Percentiles rank a stretch among this genome's conserved stretches.
Evolutionary conservation across 2,797 vertebrate species (phyloP).

Genomic region (Gobionotothen gibberifrons): DNA sequence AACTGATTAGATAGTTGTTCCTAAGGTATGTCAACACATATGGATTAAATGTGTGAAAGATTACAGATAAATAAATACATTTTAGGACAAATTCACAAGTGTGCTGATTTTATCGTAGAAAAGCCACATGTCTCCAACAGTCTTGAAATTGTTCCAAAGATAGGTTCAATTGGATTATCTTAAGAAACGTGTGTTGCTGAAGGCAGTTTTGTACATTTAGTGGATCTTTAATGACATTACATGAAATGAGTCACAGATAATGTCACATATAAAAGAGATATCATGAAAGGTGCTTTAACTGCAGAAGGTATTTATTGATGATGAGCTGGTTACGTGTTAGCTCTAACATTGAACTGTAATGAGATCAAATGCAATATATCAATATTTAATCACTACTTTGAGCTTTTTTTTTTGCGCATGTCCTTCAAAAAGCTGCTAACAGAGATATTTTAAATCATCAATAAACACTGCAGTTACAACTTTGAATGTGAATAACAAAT

Average conservation of each 20-base stretch:
- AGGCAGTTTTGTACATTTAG: not conserved
- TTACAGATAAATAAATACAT: not conserved
- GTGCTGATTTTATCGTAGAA: not conserved
- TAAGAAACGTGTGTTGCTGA: not conserved
- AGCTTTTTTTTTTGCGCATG: conserved; percentile 5
- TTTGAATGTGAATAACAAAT: conserved; percentile 19
- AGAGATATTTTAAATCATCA: conserved; percentile 17
- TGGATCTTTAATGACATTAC: conserved; percentile 8
- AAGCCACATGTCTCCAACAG: not conserved
- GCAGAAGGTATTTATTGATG: not conserved
- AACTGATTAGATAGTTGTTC: not conserved
- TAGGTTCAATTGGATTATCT: conserved; percentile 10
- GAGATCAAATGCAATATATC: conserved; percentile 1
- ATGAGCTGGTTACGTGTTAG: not conserved
- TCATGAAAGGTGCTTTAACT: conserved; percentile 1
- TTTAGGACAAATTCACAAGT: not conserved
- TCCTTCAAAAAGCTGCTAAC: conserved; percentile 18
- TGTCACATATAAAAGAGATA: conserved; percentile 3
- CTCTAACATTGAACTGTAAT: not conserved
- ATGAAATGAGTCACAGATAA: conserved; percentile 1
- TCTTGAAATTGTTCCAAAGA: not conserved
- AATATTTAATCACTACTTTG: not conserved
- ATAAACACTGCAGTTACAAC: conserved; percentile 9
- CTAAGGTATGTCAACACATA: conserved; percentile 1
- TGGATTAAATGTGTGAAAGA: not conserved